These are phyloP conservation scores for Thamnaconus septentrionalis DNA, from an alignment of 2,113 vertebrate genomes.

Conservation along the genomic window DNA sequence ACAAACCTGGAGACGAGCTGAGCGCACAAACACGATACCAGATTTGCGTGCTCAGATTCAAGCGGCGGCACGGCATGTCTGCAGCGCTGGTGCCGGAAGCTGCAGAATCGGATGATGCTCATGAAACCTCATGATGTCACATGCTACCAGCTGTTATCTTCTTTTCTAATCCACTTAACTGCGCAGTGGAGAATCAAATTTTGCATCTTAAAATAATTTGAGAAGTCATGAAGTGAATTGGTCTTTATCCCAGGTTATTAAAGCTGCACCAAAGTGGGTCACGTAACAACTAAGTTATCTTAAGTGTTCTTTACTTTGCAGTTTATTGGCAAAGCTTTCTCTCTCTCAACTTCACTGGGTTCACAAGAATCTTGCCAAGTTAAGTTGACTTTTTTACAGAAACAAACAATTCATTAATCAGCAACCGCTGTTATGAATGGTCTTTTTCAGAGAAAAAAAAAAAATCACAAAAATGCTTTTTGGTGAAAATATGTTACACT, in stretches of 20 bases:
- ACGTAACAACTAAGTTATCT: too few relatives aligned
- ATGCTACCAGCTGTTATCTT: conserved; percentile 11
- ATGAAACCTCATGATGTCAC: background rate
- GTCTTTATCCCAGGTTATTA: background rate
- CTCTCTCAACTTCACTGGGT: too few relatives aligned
- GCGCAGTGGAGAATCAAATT: conserved; percentile 12
- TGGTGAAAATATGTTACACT: too few relatives aligned
- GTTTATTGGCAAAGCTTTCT: too few relatives aligned
- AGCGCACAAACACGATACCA: conserved; percentile 26
- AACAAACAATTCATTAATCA: too few relatives aligned
- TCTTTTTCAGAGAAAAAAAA: too few relatives aligned
- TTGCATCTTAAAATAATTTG: conserved; percentile 14
- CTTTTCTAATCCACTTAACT: conserved; percentile 7
- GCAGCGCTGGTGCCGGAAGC: too few relatives aligned
- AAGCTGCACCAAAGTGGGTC: background rate
- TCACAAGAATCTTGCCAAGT: too few relatives aligned
- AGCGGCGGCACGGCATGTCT: background rate
- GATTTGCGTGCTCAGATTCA: background rate
- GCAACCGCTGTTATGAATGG: too few relatives aligned
- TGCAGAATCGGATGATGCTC: background rate
- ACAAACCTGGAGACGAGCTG: conserved; percentile 59
- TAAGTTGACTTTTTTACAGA: too few relatives aligned
- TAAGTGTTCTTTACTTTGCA: too few relatives aligned
- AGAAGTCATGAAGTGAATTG: conserved; percentile 3
- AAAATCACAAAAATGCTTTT: too few relatives aligned